A percentile compares a stretch with the other conserved stretches of the same genome.
These are phyloP conservation scores for Crotalus viridis DNA, from an alignment of 2,113 vertebrate genomes.

Conservation along the genomic window DNA sequence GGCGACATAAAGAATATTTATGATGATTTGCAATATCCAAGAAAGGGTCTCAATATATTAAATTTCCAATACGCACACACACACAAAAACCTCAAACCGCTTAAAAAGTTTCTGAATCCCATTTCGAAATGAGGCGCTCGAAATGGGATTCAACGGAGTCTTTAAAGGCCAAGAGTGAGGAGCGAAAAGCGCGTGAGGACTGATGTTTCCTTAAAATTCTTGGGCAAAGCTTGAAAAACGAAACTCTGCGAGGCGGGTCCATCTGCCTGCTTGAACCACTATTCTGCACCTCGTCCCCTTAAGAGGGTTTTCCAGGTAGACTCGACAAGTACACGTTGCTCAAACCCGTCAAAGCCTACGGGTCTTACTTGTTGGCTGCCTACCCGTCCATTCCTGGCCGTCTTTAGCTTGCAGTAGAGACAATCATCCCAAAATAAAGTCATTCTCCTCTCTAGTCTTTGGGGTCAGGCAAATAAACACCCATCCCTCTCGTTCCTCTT, in stretches of 20 bases:
- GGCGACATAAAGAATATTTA: background rate
- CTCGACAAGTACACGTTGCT: background rate
- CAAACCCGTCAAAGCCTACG: background rate
- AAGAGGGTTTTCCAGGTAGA: background rate
- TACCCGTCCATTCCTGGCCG: background rate
- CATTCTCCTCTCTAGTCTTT: background rate
- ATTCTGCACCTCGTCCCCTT: background rate
- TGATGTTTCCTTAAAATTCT: background rate
- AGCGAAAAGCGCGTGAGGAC: background rate
- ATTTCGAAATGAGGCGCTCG: background rate
- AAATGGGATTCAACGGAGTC: background rate
- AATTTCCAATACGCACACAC: background rate
- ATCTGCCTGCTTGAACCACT: rapidly evolving
- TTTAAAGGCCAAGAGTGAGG: background rate
- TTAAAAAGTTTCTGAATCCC: background rate
- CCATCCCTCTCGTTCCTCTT: rapidly evolving
- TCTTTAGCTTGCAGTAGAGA: background rate
- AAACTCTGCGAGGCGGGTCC: background rate
- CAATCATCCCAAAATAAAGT: background rate
- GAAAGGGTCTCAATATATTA: background rate
- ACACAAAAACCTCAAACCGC: background rate
- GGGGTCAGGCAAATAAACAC: background rate
- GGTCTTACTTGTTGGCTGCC: background rate
- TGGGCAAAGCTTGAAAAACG: background rate
- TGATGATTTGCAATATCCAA: background rate